Evolutionary conservation across 2,888 invertebrate genomes (phyloP), one percentile per base, ranked within the genome.

Genomic region (Odontocerum albicorne): DNA sequence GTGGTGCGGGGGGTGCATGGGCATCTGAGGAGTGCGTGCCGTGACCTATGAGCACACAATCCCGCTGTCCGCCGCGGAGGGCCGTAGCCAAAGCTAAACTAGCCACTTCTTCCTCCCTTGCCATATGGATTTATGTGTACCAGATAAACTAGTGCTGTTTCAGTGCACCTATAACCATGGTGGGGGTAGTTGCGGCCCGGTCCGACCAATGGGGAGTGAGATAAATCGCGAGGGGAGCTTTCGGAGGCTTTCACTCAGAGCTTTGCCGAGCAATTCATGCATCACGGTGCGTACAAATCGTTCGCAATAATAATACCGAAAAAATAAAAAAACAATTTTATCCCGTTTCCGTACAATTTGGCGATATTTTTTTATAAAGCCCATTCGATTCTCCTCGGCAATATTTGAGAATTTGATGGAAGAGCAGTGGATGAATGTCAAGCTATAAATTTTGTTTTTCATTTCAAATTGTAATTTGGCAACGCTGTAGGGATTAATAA

Each of bases 141-240:
- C n/a, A n/a, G n/a, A n/a, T n/a, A n/a, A n/a, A n/a, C n/a, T n/a
- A n/a, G n/a, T n/a, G n/a, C n/a, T n/a, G n/a, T n/a, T n/a, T n/a
- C n/a, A n/a, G n/a, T n/a, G n/a, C n/a, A n/a, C n/a, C n/a, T n/a
- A n/a, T n/a, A n/a, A n/a, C n/a, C n/a, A n/a, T n/a, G n/a, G 13
- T 40, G 46, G 31, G 8, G 20, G 40, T 31, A 49, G 42, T 50
- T 33, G 42, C 39, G 21, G 32, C 32, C 50, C 6, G 43, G 7
- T n/a, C 20, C 46, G 53, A 59, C 59, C 59, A 59, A 59, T 59
- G 3, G 53, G 32, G 21, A 36, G 27, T 32, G 35, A 27, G 56
- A 44, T 56, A 49, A 32, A 44, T 43, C 35, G 39, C 40, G 52
- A 49, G 59, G 59, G 59, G 59, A 56, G 56, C 46, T 50, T 58